Evolutionary conservation across 2,888 invertebrate species (phyloP), one percentile per base, ranked within the genome.

Genomic region (Lochmaea crataegi): DNA sequence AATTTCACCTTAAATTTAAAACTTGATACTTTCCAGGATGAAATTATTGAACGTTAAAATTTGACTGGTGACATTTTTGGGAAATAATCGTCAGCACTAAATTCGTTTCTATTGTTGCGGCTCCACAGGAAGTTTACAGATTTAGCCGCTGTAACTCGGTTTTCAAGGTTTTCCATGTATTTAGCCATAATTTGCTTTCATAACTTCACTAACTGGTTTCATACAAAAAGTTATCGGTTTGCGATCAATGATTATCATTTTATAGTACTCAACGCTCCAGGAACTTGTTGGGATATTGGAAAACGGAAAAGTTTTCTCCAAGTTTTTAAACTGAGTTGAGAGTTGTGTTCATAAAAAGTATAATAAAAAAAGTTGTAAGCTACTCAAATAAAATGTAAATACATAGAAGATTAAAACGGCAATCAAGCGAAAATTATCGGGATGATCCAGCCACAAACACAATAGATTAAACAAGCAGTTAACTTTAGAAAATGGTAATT

Each of bases 191-290:
- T 68, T 51, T 61, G 60, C 68, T 51, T 68, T 51, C 60, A 68
- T 61, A 51, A 48, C 48, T 68, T 60, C 38, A 60, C 48, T 68
- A 68, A 68, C 48, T 51, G 60, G 68, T 41, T 57, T 51, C 45
- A 57, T 68, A 48, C 12, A 48, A 68, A 68, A 68, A 68, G 14
- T 68, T 68, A 60, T 68, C 48, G 48, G 41, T 51, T 45, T 18
- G 4, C 14, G 22, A 18, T 42, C 58, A 58, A 67, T 58, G 41
- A 45, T 42, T 58, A 58, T 58, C 16, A n/a, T 32, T 58, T 5
- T 7, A 58, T 38, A 41, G 38, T 48, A 10, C 26, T 45, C 60
- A 60, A 68, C 26, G 45, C 41, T 61, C 16, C 41, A 9, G 60
- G 68, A 22, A 61, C 61, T 61, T n/a, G 7, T n/a, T 7, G 7